Base-by-base conservation (phyloP, 1,140 invertebrate genomes). In the Drosophila azteca region DNA sequence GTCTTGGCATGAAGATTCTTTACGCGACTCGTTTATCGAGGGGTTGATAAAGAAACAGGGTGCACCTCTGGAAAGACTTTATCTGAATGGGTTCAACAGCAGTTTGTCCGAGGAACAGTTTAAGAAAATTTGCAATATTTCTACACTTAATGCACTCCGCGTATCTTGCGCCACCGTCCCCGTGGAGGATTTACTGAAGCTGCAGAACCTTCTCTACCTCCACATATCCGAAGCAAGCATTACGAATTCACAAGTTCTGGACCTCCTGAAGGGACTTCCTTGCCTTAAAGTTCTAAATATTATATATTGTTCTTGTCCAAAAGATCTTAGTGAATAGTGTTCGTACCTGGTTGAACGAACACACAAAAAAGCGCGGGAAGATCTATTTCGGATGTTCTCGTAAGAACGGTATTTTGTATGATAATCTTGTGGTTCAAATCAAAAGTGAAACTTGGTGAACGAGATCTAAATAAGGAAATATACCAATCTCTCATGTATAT, bases 121-220 rank as follows among this genome's bases (percentile, higher is more conserved):
- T 4, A 8, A 41, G 2, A 39, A 48, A 44, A 11, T 79, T 15
- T 59, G 62, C n/a, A 1, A n/a, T 0, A 68, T 79, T 11, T 11
- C 22, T 7, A 62, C 57, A 20, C 53, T 79, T 2, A 48, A 45
- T 9, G 76, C 79, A 20, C 58, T 79, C 8, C 22, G 17, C 15
- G 17, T 79, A 3, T 6, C 3, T 8, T 54, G 53, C 7, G 35
- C 22, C 0, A n/a, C 0, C 2, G 7, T 45, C 8, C 20, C 62
- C 2, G 5, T 73, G 6, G 13, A 6, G 1, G 3, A 20, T 0
- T 31, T 79, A 4, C 6, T 4, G 8, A 48, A 48, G n/a, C 31
- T 79, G 2, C 9, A 7, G 2, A 48, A 39, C 3, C 7, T 79
- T 1, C 41, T 79, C 15, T 62, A 39, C 3, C 41, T 79, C 4